phyloP scores from a whole-genome alignment of 2,888 invertebrate genomes.

The Lottia gigantea region DNA sequence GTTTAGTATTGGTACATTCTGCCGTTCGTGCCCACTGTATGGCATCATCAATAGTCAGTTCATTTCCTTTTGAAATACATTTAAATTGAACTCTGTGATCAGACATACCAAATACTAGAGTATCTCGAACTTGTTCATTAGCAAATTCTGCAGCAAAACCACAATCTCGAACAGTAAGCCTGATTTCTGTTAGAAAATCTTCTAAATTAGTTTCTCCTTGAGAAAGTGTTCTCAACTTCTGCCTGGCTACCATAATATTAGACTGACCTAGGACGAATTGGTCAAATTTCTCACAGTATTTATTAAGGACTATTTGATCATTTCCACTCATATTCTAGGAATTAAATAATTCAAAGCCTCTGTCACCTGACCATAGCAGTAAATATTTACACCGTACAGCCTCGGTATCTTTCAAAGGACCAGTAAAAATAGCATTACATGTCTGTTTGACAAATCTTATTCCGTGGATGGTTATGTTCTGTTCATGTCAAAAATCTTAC shows the following conservation, averaged over 20 bases:
- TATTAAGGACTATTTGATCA: neutral
- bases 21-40: neutral
- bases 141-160: neutral
- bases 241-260: neutral
- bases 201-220: neutral
- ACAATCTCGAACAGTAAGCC: neutral
- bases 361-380: neutral
- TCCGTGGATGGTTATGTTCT: too few relatives aligned
- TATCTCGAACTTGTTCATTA: neutral
- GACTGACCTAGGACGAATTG: neutral
- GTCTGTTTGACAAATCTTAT: too few relatives aligned
- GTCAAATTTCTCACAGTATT: neutral
- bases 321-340: neutral
- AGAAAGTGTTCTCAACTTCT: neutral
- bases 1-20: neutral
- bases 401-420: neutral
- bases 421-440: neutral
- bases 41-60: neutral
- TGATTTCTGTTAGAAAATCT: neutral
- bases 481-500: too few relatives aligned
- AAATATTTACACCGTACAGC: neutral
- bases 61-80: neutral
- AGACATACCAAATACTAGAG: neutral
- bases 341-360: neutral
- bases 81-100: neutral